phyloP scores from a whole-genome alignment of 2,797 vertebrate genomes.

The Gymnoscopelus braueri region DNA sequence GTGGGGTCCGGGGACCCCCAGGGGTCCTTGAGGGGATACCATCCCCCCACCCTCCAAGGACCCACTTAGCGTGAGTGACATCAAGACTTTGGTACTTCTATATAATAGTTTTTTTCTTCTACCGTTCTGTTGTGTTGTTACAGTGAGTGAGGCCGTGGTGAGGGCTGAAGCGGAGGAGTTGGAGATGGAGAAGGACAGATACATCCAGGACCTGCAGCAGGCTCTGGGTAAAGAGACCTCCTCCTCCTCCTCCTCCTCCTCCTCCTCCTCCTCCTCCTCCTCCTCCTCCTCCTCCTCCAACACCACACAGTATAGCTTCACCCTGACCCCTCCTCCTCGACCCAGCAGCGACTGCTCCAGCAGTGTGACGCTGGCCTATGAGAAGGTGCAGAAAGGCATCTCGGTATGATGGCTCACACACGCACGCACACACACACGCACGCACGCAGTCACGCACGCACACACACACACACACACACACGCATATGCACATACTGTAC shows the following conservation, averaged over 20 bases:
- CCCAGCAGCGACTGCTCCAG: neutral
- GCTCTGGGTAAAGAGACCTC: constrained; percentile 71
- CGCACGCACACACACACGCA: neutral
- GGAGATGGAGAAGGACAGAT: constrained; percentile 87
- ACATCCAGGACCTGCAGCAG: constrained; percentile 86
- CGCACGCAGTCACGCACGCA: neutral
- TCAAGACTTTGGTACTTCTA: too few species aligned
- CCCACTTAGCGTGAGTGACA: too few species aligned
- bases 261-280: neutral
- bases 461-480: neutral
- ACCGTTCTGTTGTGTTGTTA: neutral
- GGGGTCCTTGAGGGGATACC: too few species aligned
- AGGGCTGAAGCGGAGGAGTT: constrained; percentile 88
- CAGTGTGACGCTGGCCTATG: constrained; percentile 83
- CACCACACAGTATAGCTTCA: constrained; percentile 81
- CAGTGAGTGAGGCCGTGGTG: constrained; percentile 84
- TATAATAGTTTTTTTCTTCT: neutral
- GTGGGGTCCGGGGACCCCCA: too few species aligned
- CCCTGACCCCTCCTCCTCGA: constrained; percentile 75
- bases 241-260: constrained; percentile 2
- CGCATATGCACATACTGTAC: neutral
- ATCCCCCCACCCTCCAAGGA: too few species aligned
- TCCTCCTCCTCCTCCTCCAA: constrained; percentile 1
- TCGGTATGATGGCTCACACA: constrained; percentile 74
- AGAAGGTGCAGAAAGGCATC: constrained; percentile 90